These are phyloP conservation scores for Danio choprae DNA, from an alignment of 2,797 vertebrate genomes.

Conservation along the genomic window DNA sequence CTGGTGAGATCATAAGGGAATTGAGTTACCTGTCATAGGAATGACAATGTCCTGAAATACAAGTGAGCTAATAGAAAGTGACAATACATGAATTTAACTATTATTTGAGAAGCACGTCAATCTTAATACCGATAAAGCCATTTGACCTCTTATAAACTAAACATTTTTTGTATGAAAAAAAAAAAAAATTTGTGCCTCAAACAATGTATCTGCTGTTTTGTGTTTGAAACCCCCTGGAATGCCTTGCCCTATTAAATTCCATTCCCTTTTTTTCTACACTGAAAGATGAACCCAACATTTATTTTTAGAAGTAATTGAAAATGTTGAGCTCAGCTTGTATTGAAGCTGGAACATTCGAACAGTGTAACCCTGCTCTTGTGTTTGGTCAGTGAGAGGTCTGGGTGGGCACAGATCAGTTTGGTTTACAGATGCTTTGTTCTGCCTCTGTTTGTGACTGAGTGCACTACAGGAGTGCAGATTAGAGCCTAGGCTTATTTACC, in stretches of 20 bases:
- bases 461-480: constrained; percentile 67
- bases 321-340: not conserved
- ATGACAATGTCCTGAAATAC: no score
- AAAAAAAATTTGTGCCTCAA: not conserved
- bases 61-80: no score
- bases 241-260: not conserved
- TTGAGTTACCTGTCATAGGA: no score
- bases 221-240: not conserved
- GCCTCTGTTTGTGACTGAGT: constrained; percentile 10
- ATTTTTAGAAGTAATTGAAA: not conserved
- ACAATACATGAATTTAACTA: not conserved
- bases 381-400: not conserved
- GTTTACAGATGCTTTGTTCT: constrained; percentile 18
- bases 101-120: not conserved
- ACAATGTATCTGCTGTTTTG: not conserved
- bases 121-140: not conserved
- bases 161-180: not conserved
- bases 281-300: not conserved
- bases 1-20: no score
- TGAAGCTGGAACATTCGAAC: not conserved
- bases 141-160: not conserved
- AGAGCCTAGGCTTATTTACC: constrained; percentile 69
- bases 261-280: not conserved
- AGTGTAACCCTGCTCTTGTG: not conserved
- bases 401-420: constrained; percentile 10